These are phyloP conservation scores for Chascanopsetta lugubris DNA, from an alignment of 2,113 vertebrate species.

Conservation along the genomic window DNA sequence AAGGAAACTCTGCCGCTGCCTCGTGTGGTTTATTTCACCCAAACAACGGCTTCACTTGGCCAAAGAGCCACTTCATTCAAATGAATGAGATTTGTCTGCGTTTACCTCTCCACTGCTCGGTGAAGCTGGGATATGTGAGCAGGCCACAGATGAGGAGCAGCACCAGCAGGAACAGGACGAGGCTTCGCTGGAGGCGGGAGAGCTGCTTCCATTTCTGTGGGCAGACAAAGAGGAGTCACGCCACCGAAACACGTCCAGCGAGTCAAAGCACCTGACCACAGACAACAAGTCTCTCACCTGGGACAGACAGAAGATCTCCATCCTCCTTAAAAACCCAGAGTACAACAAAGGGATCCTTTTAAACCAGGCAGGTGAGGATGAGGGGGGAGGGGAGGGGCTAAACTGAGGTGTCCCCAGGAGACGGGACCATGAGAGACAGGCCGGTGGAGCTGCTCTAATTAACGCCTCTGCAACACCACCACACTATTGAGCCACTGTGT, in stretches of 20 bases:
- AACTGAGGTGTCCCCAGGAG: slow-evolving; percentile 25
- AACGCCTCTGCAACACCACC: slow-evolving; percentile 57
- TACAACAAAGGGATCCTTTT: slow-evolving; percentile 22
- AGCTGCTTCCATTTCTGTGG: slow-evolving; percentile 97
- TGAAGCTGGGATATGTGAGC: slow-evolving; percentile 80
- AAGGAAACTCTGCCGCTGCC: too few relatives aligned
- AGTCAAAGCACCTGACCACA: not conserved
- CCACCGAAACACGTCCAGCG: slow-evolving; percentile 1
- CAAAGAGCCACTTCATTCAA: too few relatives aligned
- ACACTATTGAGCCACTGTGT: slow-evolving; percentile 51
- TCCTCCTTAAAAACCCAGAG: slow-evolving; percentile 8
- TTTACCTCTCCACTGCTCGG: slow-evolving; percentile 86
- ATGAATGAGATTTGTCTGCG: too few relatives aligned
- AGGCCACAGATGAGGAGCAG: slow-evolving; percentile 85
- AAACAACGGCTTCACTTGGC: too few relatives aligned
- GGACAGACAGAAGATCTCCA: slow-evolving; percentile 33
- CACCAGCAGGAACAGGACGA: slow-evolving; percentile 86
- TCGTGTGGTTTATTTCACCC: too few relatives aligned
- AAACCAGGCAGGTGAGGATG: not conserved
- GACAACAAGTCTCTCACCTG: slow-evolving; percentile 24
- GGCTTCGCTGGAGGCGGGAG: slow-evolving; percentile 90
- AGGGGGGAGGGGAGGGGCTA: slow-evolving; percentile 13
- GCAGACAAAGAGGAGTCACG: slow-evolving; percentile 26
- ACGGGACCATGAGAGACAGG: slow-evolving; percentile 8
- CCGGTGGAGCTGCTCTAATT: slow-evolving; percentile 53